Conservation (phyloP, 2,888 invertebrate genomes). For the Epirrhoe tristata region DNA sequence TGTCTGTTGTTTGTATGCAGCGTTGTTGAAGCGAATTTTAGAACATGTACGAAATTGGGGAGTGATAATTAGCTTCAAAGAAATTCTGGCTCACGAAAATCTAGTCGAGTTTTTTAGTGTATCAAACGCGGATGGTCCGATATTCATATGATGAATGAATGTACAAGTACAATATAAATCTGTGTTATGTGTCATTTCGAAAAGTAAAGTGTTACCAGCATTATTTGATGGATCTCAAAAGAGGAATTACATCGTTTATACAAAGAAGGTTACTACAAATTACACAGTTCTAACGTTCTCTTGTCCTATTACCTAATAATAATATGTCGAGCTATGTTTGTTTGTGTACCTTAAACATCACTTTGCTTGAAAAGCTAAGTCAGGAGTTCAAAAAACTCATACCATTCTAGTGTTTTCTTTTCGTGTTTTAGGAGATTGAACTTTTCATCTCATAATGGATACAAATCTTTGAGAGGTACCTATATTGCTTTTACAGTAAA, state of each 20-base stretch:
- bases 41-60: background rate
- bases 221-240: background rate
- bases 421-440: conserved; percentile 14
- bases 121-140: no score
- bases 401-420: background rate
- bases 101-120: no score
- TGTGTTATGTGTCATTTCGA: no score
- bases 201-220: no score
- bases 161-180: no score
- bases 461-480: background rate
- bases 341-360: conserved; percentile 14
- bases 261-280: background rate
- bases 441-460: conserved; percentile 4
- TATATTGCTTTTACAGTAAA: no score
- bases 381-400: background rate
- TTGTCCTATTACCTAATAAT: background rate
- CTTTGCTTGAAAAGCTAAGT: conserved; percentile 10
- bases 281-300: background rate
- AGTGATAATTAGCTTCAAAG: background rate
- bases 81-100: no score
- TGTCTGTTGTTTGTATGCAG: conserved; percentile 30
- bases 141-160: no score
- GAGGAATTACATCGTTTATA: background rate
- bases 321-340: background rate
- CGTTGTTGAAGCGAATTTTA: conserved; percentile 11